A percentile compares a stretch with the other conserved stretches of the same genome.
phyloP scores from a whole-genome alignment of 2,797 vertebrate species.

The Coreius guichenoti region DNA sequence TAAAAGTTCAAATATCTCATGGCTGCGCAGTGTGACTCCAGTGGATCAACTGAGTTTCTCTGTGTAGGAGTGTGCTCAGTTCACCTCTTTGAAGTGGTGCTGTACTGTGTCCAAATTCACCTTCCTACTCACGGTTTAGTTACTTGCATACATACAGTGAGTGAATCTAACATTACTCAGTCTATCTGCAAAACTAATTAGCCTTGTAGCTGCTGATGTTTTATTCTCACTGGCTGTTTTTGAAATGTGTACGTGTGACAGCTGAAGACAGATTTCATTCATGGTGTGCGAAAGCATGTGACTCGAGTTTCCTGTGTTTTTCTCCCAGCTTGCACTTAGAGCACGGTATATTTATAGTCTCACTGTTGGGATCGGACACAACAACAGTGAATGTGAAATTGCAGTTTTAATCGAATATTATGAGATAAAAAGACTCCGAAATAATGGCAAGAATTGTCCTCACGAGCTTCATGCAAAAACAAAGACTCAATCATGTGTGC shows the following conservation, averaged over 20 bases:
- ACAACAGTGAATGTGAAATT: background rate
- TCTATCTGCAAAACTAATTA: background rate
- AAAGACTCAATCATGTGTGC: background rate
- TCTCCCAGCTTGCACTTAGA: background rate
- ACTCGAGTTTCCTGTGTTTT: constrained; percentile 10
- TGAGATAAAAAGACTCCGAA: background rate
- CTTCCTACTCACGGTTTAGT: background rate
- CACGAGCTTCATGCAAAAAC: background rate
- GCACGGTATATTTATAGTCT: constrained; percentile 10
- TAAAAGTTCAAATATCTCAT: background rate
- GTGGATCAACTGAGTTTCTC: constrained; percentile 36
- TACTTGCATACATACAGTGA: background rate
- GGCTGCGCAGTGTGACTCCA: background rate
- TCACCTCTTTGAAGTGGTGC: background rate
- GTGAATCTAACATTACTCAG: background rate
- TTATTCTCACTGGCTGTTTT: constrained; percentile 1
- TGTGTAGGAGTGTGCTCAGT: background rate
- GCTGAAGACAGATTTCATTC: constrained; percentile 10
- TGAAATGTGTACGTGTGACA: background rate
- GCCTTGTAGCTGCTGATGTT: background rate
- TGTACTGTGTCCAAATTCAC: background rate
- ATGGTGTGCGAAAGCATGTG: constrained; percentile 3
- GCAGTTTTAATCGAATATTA: background rate
- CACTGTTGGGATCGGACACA: background rate
- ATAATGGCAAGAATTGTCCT: background rate